Percentiles rank a stretch among this genome's conserved stretches.
Evolutionary conservation across 2,888 invertebrate species (phyloP).

Genomic region (Hermodice carunculata): DNA sequence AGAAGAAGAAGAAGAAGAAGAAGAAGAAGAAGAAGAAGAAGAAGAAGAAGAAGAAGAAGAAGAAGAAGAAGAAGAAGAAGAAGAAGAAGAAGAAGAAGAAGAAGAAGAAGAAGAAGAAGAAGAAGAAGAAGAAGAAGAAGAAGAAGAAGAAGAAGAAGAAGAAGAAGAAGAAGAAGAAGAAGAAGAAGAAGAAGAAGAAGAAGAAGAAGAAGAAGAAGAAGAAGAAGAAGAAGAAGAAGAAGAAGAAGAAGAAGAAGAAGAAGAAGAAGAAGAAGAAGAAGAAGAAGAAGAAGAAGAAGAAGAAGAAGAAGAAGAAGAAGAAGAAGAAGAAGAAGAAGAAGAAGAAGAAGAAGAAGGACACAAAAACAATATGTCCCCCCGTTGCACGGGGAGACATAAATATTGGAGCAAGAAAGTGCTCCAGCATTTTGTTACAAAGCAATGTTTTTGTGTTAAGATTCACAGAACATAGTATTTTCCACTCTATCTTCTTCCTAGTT

Average conservation of each 20-base stretch:
- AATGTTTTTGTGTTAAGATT: no score
- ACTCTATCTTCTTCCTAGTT: no score
- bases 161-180: background rate
- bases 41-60: background rate
- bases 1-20: background rate
- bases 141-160: background rate
- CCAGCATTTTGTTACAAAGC: no score
- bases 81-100: constrained; percentile 15
- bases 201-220: constrained; percentile 5
- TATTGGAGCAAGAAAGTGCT: no score
- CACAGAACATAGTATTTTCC: no score
- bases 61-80: background rate
- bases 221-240: constrained; percentile 2
- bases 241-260: background rate
- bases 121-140: background rate
- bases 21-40: background rate
- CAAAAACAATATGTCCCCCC: no score
- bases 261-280: constrained; percentile 4
- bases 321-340: constrained; percentile 5
- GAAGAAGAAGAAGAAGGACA: no score
- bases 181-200: constrained; percentile 10
- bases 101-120: background rate
- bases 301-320: constrained; percentile 15
- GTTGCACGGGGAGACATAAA: no score
- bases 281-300: constrained; percentile 2